Base-by-base conservation (phyloP, 1,140 invertebrate genomes). In the Drosophila subpulchrella region DNA sequence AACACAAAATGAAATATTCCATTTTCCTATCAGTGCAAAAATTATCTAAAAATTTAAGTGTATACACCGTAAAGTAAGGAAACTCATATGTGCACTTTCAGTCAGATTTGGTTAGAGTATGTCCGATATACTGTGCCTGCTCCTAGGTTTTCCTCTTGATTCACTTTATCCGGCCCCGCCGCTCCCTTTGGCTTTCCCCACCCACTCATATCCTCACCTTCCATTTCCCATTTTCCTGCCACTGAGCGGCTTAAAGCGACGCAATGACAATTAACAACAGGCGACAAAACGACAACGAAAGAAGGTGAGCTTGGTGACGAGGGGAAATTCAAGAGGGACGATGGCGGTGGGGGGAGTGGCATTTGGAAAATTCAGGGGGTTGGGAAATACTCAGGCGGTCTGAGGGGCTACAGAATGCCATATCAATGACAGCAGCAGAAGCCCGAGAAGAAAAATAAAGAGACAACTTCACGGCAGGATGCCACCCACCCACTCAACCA, bases 221-320 rank as follows among this genome's bases (percentile, higher is more conserved):
- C 53, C 27, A 46, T 66, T 63, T 39, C 59, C 17, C 13, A 57
- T 30, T 57, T 17, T 65, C 63, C 55, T 54, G 60, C 59, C 58
- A 65, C 60, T 74, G 75, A 86, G 82, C 75, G 71, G 82, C 82
- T 86, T 88, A 86, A 82, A 82, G 83, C 83, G 71, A 75, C 65
- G 82, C 82, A 86, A 86, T 86, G 82, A 82, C 83, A 86, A 88
- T 88, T 86, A 86, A 86, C 78, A 81, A 86, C 81, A 85, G 81
- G 78, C 82, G 81, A 70, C 77, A 70, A 85, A 84, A 75, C 81
- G 70, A 75, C 62, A 62, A 61, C 66, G 32, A 63, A 47, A 11
- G 53, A 55, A 75, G 53, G 60, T 51, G 73, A 53, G 32, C 15
- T 15, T 15, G n/a, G 8, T 8, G 15, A 12, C 1, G 12, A 30